Evolutionary conservation across 2,113 vertebrate species (phyloP), one percentile per base, ranked within the genome.

Genomic region (Etheostoma spectabile): DNA sequence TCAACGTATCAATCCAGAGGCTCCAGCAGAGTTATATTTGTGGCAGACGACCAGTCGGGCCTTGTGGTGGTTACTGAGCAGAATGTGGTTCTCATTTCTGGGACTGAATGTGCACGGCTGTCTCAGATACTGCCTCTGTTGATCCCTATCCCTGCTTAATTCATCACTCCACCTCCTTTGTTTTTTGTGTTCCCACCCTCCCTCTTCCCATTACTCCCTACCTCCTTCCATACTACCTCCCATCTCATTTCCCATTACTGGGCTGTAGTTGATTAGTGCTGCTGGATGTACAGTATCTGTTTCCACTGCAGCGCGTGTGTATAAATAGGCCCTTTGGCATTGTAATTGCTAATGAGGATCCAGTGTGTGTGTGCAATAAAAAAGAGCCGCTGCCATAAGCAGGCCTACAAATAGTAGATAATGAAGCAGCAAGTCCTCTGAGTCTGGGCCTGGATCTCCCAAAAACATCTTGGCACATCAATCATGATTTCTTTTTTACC

Each of bases 301-400:
- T 87, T 85, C 75, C 57, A 86, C 60, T 67, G 82, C 51, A 69
- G 65, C 49, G 1, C 38, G 79, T 83, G 85, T 85, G 83, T 81
- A 72, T 66, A 80, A 90, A 83, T 75, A 88, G 70, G 77, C 80
- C 78, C 83, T 77, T 56, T 74, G 73, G 86, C 24, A 14, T 72
- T 77, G 80, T 79, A 82, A 72, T 80, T 88, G 83, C 74, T 89
- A 89, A 91, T 88, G 75, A 83, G 86, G 74, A 76, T 74, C 55
- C 61, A 82, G 68, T 30, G 49, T 66, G 42, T 65, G 56, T 60
- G 63, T 62, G 70, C 59, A 63, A 70, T 60, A 74, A 14, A 51
- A 33, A 79, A 73, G 60, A 53, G 57, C 74, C 63, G 46, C 76
- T 79, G 74, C 86, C 73, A 75, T 56, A 22, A 82, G n/a, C 56